phyloP scores from a whole-genome alignment of 1,140 invertebrate genomes.

The Papilio machaon region DNA sequence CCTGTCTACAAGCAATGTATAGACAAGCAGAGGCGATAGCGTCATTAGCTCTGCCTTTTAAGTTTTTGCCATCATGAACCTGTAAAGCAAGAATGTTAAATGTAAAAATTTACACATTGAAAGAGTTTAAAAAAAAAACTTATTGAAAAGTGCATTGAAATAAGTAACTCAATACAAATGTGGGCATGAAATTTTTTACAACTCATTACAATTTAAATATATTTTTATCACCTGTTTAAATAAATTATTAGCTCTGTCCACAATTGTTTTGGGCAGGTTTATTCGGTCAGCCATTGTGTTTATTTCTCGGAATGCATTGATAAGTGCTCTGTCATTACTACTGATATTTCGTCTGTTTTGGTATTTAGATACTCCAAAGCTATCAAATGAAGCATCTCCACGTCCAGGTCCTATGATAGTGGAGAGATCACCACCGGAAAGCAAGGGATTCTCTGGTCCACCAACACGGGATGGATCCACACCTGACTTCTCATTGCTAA shows the following conservation, averaged over 20 bases:
- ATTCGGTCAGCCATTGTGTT: constrained; percentile 98
- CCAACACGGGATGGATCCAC: constrained; percentile 99
- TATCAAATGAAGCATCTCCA: constrained; percentile 90
- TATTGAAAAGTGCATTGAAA: background rate
- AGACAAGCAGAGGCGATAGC: constrained; percentile 99
- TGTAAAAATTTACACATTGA: background rate
- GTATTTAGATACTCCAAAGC: constrained; percentile 95
- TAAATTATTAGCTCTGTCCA: constrained; percentile 96
- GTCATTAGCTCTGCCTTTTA: constrained; percentile 97
- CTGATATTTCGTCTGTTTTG: constrained; percentile 96
- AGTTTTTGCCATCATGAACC: constrained; percentile 98
- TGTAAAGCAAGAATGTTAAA: constrained; percentile 49
- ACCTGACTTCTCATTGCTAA: constrained; percentile 98
- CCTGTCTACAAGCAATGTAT: constrained; percentile 99
- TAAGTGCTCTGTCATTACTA: constrained; percentile 95
- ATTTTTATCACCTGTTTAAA: constrained; percentile 91
- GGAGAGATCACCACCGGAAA: constrained; percentile 97
- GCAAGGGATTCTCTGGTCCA: constrained; percentile 96
- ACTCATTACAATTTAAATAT: background rate
- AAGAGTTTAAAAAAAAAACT: background rate
- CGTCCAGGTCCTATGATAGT: constrained; percentile 98
- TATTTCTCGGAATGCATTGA: constrained; percentile 98
- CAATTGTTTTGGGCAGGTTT: constrained; percentile 97
- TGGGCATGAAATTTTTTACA: constrained; percentile 3
- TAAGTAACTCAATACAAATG: too few species aligned